Evolutionary conservation across 1,140 invertebrate genomes (phyloP).

Genomic region (Drosophila neocordata): DNA sequence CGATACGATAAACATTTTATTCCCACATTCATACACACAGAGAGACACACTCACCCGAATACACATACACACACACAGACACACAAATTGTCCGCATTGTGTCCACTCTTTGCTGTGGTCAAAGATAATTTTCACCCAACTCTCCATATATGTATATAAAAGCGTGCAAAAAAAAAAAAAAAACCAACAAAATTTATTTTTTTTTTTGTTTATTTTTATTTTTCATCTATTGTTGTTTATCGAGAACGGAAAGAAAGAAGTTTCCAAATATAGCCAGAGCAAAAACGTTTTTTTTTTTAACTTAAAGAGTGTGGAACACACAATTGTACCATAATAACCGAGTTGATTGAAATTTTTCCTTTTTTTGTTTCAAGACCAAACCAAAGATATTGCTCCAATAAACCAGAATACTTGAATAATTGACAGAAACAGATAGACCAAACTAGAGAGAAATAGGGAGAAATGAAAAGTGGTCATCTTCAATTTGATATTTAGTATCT

Average conservation of each 20-base stretch:
- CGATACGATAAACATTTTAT: conserved; percentile 15
- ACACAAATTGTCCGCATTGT: conserved; percentile 3
- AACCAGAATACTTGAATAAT: background rate
- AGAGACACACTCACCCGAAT: background rate
- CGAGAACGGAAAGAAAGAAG: background rate
- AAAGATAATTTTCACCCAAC: conserved; percentile 8
- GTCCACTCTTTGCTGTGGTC: conserved; percentile 1
- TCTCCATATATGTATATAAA: background rate
- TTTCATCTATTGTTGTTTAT: conserved; percentile 8
- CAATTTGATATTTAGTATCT: background rate
- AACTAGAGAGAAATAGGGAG: background rate
- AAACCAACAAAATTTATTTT: background rate
- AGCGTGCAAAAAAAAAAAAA: background rate
- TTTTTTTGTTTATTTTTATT: background rate
- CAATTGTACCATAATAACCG: background rate
- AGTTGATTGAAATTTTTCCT: background rate
- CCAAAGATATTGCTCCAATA: background rate
- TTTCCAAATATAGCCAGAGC: conserved; percentile 1
- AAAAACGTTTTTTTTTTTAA: background rate
- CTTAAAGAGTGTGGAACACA: background rate
- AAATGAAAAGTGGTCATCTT: background rate
- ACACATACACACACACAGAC: background rate
- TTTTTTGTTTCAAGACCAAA: background rate
- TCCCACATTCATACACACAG: background rate
- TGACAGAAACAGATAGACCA: background rate